Percentiles rank a stretch among this genome's conserved stretches.
phyloP scores from a whole-genome alignment of 2,888 invertebrate species.

The Baronia brevicornis region DNA sequence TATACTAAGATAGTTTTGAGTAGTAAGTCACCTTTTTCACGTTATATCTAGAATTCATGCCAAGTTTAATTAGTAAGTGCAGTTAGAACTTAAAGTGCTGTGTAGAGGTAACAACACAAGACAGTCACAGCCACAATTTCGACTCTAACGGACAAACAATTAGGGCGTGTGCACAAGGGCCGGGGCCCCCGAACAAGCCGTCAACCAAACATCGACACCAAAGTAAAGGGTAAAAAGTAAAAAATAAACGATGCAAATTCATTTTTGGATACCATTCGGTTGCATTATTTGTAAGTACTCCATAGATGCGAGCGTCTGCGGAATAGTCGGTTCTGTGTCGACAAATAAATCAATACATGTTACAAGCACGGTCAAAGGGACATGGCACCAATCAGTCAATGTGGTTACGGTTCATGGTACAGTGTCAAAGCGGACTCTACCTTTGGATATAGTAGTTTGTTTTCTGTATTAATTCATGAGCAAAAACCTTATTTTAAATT shows the following conservation, averaged over 20 bases:
- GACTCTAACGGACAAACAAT: constrained; percentile 37
- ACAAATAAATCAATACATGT: constrained; percentile 67
- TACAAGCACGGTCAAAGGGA: constrained; percentile 54
- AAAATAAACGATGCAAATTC: constrained; percentile 54
- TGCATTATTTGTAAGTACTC: constrained; percentile 72
- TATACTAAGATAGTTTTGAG: constrained; percentile 77
- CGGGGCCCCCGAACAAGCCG: constrained; percentile 38
- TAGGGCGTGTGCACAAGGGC: constrained; percentile 35
- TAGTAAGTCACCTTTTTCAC: constrained; percentile 81
- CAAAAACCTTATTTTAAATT: too few relatives aligned
- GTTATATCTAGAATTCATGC: constrained; percentile 55
- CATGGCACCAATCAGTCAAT: constrained; percentile 18
- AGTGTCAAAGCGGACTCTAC: constrained; percentile 18
- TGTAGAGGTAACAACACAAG: constrained; percentile 41
- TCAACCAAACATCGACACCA: constrained; percentile 26
- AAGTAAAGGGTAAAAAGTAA: constrained; percentile 35
- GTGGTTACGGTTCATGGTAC: constrained; percentile 17
- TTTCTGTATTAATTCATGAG: too few relatives aligned
- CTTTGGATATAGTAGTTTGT: too few relatives aligned
- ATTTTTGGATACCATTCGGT: constrained; percentile 69
- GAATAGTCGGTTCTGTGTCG: constrained; percentile 71
- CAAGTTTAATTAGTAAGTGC: constrained; percentile 37
- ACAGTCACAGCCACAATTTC: constrained; percentile 72
- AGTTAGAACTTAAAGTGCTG: constrained; percentile 31
- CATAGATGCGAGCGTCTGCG: constrained; percentile 71